Evolutionary conservation across 92 coral and sea anemone genomes (phyloP).

Genomic region (Epizoanthus ramosus): DNA sequence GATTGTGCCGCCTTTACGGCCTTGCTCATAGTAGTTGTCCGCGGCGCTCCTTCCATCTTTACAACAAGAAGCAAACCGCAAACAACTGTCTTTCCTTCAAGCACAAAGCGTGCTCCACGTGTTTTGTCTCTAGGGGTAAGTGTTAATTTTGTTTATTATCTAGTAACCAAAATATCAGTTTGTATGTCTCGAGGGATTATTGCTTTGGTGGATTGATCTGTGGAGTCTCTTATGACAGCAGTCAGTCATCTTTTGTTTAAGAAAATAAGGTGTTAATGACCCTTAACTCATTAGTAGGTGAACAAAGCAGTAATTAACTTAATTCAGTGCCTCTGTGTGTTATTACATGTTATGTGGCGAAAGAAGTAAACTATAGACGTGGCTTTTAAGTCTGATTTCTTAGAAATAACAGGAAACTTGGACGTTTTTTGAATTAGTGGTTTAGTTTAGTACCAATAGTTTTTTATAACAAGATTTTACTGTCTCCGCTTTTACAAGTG

Average conservation of each 20-base stretch:
- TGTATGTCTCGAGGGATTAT: background rate
- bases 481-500: no score
- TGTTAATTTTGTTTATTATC: background rate
- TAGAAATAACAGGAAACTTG: no score
- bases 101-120: no score
- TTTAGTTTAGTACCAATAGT: no score
- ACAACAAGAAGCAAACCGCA: background rate
- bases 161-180: background rate
- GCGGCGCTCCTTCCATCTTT: slow-evolving; percentile 33
- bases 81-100: no score
- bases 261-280: slow-evolving; percentile 6
- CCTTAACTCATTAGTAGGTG: slow-evolving; percentile 16
- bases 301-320: slow-evolving; percentile 1
- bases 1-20: slow-evolving; percentile 58
- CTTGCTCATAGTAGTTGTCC: slow-evolving; percentile 25
- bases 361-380: background rate
- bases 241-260: background rate
- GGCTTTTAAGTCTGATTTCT: background rate
- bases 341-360: background rate
- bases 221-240: no score
- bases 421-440: no score
- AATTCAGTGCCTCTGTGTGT: background rate
- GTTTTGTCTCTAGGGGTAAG: background rate
- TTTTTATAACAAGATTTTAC: no score
- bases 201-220: background rate